phyloP scores from a whole-genome alignment of 2,113 vertebrate genomes.

The Silurus asotus region DNA sequence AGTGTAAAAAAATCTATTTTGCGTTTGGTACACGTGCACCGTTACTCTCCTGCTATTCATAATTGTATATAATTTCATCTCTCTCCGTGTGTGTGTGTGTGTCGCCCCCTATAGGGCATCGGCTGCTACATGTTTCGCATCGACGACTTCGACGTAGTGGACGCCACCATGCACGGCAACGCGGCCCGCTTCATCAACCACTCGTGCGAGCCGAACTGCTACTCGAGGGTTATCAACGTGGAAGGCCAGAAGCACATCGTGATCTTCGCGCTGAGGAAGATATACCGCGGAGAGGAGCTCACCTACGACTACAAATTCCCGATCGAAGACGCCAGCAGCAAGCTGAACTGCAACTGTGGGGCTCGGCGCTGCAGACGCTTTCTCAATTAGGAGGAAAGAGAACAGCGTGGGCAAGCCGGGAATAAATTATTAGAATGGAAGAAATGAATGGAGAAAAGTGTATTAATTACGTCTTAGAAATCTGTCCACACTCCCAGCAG shows the following conservation, averaged over 20 bases:
- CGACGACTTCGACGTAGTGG: slow-evolving; percentile 90
- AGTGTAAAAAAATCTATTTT: too few species aligned
- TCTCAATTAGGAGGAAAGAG: slow-evolving; percentile 74
- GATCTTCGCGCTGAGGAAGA: slow-evolving; percentile 87
- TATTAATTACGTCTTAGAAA: background rate
- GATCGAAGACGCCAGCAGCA: slow-evolving; percentile 87
- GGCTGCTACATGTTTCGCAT: slow-evolving; percentile 97
- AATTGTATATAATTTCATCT: background rate
- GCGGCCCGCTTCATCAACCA: slow-evolving; percentile 93
- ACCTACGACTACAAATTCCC: slow-evolving; percentile 95
- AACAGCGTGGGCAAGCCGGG: background rate
- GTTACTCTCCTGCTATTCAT: too few species aligned
- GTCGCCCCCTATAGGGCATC: slow-evolving; percentile 74
- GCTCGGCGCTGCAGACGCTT: slow-evolving; percentile 84
- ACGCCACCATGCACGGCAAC: slow-evolving; percentile 90
- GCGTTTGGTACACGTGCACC: too few species aligned
- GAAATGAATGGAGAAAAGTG: too few species aligned
- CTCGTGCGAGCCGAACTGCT: slow-evolving; percentile 92
- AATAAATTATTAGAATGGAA: background rate
- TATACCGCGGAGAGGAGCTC: slow-evolving; percentile 88
- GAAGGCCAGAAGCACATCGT: slow-evolving; percentile 92
- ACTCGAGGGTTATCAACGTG: slow-evolving; percentile 88
- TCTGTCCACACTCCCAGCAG: background rate
- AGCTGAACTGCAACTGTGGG: slow-evolving; percentile 87
- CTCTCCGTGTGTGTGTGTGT: background rate